phyloP scores from a whole-genome alignment of 2,888 invertebrate genomes.

The Meiosimyza decipiens region DNA sequence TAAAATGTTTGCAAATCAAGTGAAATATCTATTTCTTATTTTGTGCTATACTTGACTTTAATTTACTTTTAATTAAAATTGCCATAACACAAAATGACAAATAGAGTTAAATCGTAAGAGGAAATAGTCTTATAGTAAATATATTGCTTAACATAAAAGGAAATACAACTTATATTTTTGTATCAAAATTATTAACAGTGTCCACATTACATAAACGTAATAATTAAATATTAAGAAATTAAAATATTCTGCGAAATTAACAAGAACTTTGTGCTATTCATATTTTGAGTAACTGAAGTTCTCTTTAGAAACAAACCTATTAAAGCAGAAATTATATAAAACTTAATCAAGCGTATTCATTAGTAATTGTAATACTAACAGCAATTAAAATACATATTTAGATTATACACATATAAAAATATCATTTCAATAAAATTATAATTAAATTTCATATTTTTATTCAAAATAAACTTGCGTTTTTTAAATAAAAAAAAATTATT shows the following conservation, averaged over 20 bases:
- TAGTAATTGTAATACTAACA: not conserved
- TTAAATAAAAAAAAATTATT: not conserved
- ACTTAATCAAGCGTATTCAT: not conserved
- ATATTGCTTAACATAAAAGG: not conserved
- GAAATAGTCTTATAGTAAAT: no score
- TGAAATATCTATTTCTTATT: slow-evolving; percentile 7
- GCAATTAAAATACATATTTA: not conserved
- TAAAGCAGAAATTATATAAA: not conserved
- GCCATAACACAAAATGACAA: slow-evolving; percentile 1
- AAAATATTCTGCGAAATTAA: no score
- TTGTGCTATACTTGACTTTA: not conserved
- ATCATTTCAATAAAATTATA: slow-evolving; percentile 1
- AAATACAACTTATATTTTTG: not conserved
- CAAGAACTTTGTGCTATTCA: no score
- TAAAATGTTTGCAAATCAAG: no score
- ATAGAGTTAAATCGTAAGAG: not conserved
- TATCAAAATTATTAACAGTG: not conserved
- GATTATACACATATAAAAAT: not conserved
- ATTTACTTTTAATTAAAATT: not conserved
- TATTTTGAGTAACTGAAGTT: not conserved
- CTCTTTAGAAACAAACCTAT: not conserved
- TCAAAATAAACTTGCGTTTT: slow-evolving; percentile 27
- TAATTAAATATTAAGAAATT: not conserved
- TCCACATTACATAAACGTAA: slow-evolving; percentile 12
- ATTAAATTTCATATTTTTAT: slow-evolving; percentile 14